A percentile compares a stretch with the other conserved stretches of the same genome.
Conservation (phyloP, 2,888 invertebrate species). For the Erebia ligea region DNA sequence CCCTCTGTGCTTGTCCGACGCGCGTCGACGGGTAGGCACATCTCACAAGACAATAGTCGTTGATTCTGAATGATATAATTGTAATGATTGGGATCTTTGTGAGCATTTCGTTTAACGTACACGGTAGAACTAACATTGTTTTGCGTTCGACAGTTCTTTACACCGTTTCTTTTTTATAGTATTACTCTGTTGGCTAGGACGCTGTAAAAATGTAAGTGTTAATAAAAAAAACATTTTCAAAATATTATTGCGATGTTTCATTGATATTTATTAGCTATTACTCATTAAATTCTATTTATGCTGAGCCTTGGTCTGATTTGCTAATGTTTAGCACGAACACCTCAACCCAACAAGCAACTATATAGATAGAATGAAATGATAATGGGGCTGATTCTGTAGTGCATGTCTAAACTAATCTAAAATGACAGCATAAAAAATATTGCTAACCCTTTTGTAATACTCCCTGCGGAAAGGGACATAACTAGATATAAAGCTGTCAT, state of each 20-base stretch:
- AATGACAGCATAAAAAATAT: too few species aligned
- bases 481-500: too few species aligned
- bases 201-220: conserved; percentile 84
- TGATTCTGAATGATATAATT: conserved; percentile 62
- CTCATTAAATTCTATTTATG: conserved; percentile 44
- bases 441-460: too few species aligned
- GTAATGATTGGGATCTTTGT: conserved; percentile 71
- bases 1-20: conserved; percentile 77
- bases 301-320: conserved; percentile 45
- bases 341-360: conserved; percentile 24
- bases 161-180: conserved; percentile 81
- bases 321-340: conserved; percentile 23
- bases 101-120: conserved; percentile 76
- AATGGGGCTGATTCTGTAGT: neutral
- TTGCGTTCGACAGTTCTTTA: conserved; percentile 82
- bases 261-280: conserved; percentile 44
- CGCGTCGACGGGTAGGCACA: conserved; percentile 48
- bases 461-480: too few species aligned
- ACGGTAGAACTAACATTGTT: conserved; percentile 80
- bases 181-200: conserved; percentile 84
- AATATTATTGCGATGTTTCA: conserved; percentile 76
- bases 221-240: conserved; percentile 84
- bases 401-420: too few species aligned
- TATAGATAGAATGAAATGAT: neutral
- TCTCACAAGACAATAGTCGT: conserved; percentile 74